Percentiles rank a stretch among this genome's conserved stretches.
phyloP scores from a whole-genome alignment of 2,888 invertebrate genomes.

The Hemaris fuciformis region DNA sequence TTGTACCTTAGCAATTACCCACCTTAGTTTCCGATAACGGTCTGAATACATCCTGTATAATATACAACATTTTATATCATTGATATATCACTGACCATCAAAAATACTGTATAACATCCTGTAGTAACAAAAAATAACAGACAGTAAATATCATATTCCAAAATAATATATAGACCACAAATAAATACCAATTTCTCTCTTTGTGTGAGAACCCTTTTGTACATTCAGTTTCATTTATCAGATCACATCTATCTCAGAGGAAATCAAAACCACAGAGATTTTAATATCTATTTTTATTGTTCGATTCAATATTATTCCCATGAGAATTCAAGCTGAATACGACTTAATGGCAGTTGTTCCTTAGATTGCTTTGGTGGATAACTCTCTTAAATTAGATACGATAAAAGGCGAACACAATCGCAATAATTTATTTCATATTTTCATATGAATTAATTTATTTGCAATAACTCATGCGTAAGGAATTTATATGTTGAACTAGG shows the following conservation, averaged over 20 bases:
- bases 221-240: not conserved
- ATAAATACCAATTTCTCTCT: not conserved
- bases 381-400: not conserved
- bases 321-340: not conserved
- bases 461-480: not conserved
- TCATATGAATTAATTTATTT: not conserved
- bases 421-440: not conserved
- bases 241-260: not conserved
- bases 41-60: no score
- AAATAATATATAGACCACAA: not conserved
- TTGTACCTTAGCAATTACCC: no score
- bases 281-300: not conserved
- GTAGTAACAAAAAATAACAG: no score
- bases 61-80: no score
- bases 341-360: not conserved
- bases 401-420: not conserved
- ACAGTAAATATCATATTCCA: no score
- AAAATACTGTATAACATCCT: no score
- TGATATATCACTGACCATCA: no score
- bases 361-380: not conserved
- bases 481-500: not conserved
- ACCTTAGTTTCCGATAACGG: no score
- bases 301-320: not conserved
- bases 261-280: constrained; percentile 4
- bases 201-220: not conserved